Base-by-base conservation (phyloP, 2,888 invertebrate genomes). In the Drosophila mulleri region DNA sequence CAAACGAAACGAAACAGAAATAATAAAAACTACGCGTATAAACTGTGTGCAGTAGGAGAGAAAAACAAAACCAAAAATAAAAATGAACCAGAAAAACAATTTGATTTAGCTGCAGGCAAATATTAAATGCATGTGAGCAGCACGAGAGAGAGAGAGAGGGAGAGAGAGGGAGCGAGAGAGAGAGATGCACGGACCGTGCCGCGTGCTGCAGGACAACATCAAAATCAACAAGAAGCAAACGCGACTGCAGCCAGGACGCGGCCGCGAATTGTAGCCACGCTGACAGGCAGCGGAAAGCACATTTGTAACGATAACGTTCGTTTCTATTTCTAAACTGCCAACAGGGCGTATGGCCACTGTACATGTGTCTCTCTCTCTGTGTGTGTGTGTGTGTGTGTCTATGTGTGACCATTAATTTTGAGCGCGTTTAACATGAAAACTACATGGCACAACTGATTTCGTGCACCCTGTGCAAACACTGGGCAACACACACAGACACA, bases 361-460 rank as follows among this genome's bases (percentile, higher is more conserved):
- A 20, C 12, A 42, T 18, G 8, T 18, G 7, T 52, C 20, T 65
- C 26, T 67, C 61, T 41, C 29, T 70, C 50, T 58, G 45, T 65
- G 50, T 58, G 37, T 39, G 50, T 60, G 58, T 67, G 67, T 63
- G 62, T 42, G 39, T 72, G 61, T 59, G 50, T 66, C 62, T 77
- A 63, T 80, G 74, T 82, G 83, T 80, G 85, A 75, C 83, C 87
- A 86, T 86, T 86, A 87, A 87, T 86, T 86, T 85, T 80, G 83
- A 84, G 82, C 82, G 87, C 87, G 82, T 87, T 87, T 85, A 86
- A 87, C 85, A 87, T 85, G 85, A 85, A 86, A 87, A 85, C 83
- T 84, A 82, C 87, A 84, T 85, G 78, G 82, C 80, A 83, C 82
- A 87, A 87, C 85, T 83, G 85, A 86, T 86, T 86, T 86, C 78